phyloP scores from a whole-genome alignment of 2,113 vertebrate genomes.

The Hippocampus zosterae region DNA sequence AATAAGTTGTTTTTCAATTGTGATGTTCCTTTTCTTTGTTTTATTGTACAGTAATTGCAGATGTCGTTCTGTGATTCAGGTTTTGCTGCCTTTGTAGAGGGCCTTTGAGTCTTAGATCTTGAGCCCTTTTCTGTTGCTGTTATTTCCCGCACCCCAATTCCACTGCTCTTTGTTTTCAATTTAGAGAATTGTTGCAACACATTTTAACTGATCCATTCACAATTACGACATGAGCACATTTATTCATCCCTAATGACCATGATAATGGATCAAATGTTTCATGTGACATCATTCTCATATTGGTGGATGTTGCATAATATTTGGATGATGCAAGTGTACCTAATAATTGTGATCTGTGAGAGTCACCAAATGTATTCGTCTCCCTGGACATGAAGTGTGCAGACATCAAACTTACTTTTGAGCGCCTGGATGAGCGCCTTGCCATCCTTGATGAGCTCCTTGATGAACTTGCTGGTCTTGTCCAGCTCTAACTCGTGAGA shows the following conservation, averaged over 20 bases:
- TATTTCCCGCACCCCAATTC: background rate
- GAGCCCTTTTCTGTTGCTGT: background rate
- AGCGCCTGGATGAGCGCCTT: conserved; percentile 87
- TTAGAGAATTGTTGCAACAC: too few relatives aligned
- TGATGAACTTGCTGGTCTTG: conserved; percentile 98
- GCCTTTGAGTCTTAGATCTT: too few relatives aligned
- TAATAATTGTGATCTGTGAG: background rate
- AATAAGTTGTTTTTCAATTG: too few relatives aligned
- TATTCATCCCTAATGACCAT: too few relatives aligned
- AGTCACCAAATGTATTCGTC: background rate
- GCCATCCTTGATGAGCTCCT: conserved; percentile 94
- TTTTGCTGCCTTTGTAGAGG: background rate
- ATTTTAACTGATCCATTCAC: too few relatives aligned
- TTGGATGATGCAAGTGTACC: background rate
- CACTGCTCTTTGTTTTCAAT: too few relatives aligned
- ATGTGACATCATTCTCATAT: too few relatives aligned
- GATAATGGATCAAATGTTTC: background rate
- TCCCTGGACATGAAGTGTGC: background rate
- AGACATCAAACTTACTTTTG: conserved; percentile 79
- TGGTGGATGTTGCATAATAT: background rate
- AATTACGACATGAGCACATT: too few relatives aligned
- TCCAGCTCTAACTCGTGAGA: conserved; percentile 95
- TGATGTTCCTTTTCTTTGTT: too few relatives aligned
- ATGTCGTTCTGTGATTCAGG: background rate
- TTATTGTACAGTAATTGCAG: background rate